Evolutionary conservation across 2,113 vertebrate genomes (phyloP).

Genomic region (Chroicocephalus ridibundus): DNA sequence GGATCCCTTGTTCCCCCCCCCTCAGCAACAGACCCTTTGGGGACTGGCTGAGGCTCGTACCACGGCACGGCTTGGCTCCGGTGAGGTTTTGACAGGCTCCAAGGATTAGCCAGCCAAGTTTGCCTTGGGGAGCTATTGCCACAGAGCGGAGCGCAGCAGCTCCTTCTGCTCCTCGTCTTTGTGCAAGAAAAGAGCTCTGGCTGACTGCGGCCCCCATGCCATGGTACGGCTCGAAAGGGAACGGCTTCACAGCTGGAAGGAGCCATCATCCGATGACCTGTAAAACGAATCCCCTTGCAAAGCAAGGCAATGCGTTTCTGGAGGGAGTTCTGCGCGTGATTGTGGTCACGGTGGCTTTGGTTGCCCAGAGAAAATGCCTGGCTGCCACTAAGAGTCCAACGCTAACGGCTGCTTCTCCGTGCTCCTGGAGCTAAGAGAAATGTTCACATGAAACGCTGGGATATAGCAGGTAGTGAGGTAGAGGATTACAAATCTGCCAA

Average conservation of each 20-base stretch:
- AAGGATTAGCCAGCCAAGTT: conserved; percentile 1
- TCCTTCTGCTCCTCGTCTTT: neutral
- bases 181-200: neutral
- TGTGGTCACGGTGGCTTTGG: neutral
- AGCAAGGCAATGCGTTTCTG: fast-evolving
- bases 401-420: neutral
- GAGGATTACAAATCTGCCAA: neutral
- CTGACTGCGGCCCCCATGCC: neutral
- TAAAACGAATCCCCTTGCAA: neutral
- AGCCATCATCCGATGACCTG: neutral
- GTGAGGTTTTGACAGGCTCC: neutral
- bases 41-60: neutral
- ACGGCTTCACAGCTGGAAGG: neutral
- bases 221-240: neutral
- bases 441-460: fast-evolving
- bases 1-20: neutral
- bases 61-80: neutral
- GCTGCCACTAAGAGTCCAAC: fast-evolving
- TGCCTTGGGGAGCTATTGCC: neutral
- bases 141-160: neutral
- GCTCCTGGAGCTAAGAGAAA: neutral
- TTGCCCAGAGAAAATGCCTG: neutral
- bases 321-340: fast-evolving
- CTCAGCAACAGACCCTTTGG: neutral
- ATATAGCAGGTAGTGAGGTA: fast-evolving